These are phyloP conservation scores for Phyllostomus hastatus DNA, from an alignment of 2,113 vertebrate species.

Conservation along the genomic window DNA sequence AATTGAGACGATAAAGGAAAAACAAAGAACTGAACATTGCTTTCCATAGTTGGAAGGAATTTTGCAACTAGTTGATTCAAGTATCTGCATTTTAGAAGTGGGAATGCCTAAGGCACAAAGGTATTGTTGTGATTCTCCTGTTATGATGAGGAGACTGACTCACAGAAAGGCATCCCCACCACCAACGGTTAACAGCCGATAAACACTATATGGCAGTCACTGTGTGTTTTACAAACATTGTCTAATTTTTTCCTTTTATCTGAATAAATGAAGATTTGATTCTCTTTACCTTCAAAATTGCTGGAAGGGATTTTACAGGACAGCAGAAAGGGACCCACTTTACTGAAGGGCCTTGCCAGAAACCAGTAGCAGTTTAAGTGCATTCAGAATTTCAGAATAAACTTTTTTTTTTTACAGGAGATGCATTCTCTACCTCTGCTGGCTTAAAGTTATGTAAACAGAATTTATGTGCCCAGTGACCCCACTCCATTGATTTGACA, in stretches of 20 bases:
- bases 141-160: background rate
- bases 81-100: background rate
- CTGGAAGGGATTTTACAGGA: background rate
- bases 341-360: background rate
- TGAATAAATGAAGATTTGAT: background rate
- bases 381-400: constrained; percentile 22
- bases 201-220: accelerated
- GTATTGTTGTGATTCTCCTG: background rate
- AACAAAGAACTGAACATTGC: background rate
- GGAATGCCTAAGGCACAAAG: background rate
- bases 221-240: background rate
- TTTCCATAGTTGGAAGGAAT: background rate
- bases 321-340: background rate
- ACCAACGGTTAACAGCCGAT: background rate
- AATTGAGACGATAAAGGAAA: background rate
- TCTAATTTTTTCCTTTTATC: background rate
- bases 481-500: constrained; percentile 33
- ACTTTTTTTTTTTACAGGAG: background rate
- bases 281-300: background rate
- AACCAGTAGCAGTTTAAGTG: background rate
- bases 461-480: constrained; percentile 55
- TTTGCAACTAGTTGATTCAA: background rate
- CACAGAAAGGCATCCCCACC: background rate
- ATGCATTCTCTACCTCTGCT: background rate
- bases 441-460: constrained; percentile 29